Base-by-base conservation (phyloP, 2,113 vertebrate species). In the Nesoenas mayeri region DNA sequence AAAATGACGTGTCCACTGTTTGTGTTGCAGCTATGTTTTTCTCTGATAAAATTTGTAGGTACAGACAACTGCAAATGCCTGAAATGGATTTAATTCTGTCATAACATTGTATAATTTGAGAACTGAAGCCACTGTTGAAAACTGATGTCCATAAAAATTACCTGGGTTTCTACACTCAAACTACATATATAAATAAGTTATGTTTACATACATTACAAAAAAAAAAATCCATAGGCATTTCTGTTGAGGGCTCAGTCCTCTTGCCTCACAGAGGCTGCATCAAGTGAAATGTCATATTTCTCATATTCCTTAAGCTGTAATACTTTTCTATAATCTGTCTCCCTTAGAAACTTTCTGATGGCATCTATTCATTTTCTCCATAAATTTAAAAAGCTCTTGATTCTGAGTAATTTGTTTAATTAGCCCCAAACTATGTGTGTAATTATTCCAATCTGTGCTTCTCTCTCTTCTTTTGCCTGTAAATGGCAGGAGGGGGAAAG, bases 361-460 rank as follows among this genome's bases (percentile, higher is more conserved):
- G 95, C 88, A 97, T 97, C 96, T 97, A 95, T 96, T 98, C 47
- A 90, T 93, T 97, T 97, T 98, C 80, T 79, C 29, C 65, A 83
- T 85, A 69, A 92, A 85, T 97, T 97, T 97, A 96, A 97, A 98
- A 94, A 92, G 74, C 89, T 92, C 21, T 69, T 95, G 89, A 96
- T 97, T 95, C 81, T 82, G 93, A 93, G 88, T 96, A 97, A 98
- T 98, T 98, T 95, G 89, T 97, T 97, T 97, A 98, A 98, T 98
- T 98, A 97, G 94, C 89, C 66, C 80, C 79, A 91, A 95, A 95
- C 88, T 93, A 66, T 97, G 94, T 97, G 28, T 86, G 60, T 98
- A 98, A 98, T 98, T 80, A 97, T 95, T 98, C 97, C 98, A 98
- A 95, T 97, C 97, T 98, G 98, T 97, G 95, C 64, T 71, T 36